Base-by-base conservation (phyloP, 2,113 vertebrate genomes). In the Eolophus roseicapilla region DNA sequence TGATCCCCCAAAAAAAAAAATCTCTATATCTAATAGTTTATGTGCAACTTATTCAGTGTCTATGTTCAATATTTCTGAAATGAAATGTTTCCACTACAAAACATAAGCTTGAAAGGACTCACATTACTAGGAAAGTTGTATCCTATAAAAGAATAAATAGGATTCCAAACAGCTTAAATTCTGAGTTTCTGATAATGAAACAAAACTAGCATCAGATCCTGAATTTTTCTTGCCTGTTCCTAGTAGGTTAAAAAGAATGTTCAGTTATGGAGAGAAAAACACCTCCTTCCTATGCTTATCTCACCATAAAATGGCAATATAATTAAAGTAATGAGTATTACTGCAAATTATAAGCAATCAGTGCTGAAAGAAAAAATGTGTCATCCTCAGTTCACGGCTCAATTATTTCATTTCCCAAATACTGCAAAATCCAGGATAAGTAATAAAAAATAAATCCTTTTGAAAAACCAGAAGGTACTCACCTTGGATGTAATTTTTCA, bases 321-420 rank as follows among this genome's bases (percentile, higher is more conserved):
- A 88, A 91, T 95, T 93, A 76, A 79, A 92, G 68, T 8, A 55
- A 29, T 73, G 76, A 63, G 87, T 79, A 91, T 81, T 75, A 55
- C 64, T 59, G 76, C 82, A 92, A 93, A 90, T 94, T 78, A 92
- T 35, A 60, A 90, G 88, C 59, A 93, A 93, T 88, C 68, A 94
- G 68, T 29, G 41, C 64, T 43, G 73, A 82, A 86, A 90, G 60
- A 81, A 94, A 59, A 96, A 96, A 84, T 16, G 24, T 62, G 49
- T 46, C 70, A 57, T 67, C 60, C 63, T 93, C 68, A 17, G 44
- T 69, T 94, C 90, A 90, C 7, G 24, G 44, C 25, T 95, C 44
- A 50, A 90, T 92, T 81, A 93, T 92, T 96, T 96, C 37, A 84
- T 70, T 94, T 93, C 82, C 64, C 70, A 25, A 86, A 76, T 39